These are phyloP conservation scores for Arbacia lixula DNA, from an alignment of 53 echinoderm and acorn worm species.

Conservation along the genomic window DNA sequence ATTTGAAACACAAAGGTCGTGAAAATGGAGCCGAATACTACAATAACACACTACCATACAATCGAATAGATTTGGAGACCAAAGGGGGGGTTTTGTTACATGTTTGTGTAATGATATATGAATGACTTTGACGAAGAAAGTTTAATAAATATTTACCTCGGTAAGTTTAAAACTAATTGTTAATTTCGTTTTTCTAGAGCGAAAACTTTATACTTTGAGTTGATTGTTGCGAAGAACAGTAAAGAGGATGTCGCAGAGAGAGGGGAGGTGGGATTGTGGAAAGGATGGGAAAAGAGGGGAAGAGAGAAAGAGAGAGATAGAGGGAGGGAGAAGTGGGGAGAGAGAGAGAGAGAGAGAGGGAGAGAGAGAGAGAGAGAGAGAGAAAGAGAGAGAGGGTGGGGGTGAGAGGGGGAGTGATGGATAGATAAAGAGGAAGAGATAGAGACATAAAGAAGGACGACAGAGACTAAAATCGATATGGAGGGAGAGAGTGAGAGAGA, in stretches of 20 bases:
- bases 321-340: neutral
- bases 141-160: conserved; percentile 46
- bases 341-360: neutral
- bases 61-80: too few species aligned
- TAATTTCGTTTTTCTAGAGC: neutral
- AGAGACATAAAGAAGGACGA: neutral
- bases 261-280: neutral
- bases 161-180: conserved; percentile 31
- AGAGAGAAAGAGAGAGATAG: neutral
- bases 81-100: too few species aligned
- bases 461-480: neutral
- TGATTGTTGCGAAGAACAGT: neutral
- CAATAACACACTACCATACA: too few species aligned
- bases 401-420: neutral
- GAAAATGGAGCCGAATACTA: too few species aligned
- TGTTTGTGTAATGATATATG: too few species aligned
- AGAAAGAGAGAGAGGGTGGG: neutral
- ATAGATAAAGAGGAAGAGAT: neutral
- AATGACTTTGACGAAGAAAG: neutral
- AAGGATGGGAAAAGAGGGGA: neutral
- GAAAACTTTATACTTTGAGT: neutral
- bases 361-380: neutral
- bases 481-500: neutral
- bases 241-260: neutral
- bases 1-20: too few species aligned